Percentiles rank a stretch among this genome's conserved stretches.
Conservation (phyloP, 2,888 invertebrate species). For the Epirrita christyi region DNA sequence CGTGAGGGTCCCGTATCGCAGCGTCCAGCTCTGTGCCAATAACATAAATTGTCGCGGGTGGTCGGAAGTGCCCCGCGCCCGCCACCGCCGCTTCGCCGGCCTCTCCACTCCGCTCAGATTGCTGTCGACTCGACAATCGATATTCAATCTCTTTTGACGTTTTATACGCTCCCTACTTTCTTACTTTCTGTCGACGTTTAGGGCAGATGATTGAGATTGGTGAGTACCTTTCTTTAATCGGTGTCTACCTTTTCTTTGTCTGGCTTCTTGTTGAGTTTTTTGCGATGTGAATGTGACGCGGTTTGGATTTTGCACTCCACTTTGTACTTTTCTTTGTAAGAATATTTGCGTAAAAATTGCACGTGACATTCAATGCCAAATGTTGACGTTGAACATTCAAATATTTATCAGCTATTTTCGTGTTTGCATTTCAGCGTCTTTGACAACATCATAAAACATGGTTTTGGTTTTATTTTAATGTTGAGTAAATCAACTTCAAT, state of each 20-base stretch:
- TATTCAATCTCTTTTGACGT: conserved; percentile 84
- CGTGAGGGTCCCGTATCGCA: conserved; percentile 76
- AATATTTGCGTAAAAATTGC: conserved; percentile 26
- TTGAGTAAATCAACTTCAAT: conserved; percentile 2
- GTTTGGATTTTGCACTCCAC: conserved; percentile 11
- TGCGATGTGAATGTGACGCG: conserved; percentile 21
- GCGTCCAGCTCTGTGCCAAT: conserved; percentile 74
- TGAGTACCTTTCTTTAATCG: conserved; percentile 62
- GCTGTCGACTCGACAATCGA: conserved; percentile 81
- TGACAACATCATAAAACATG: conserved; percentile 24
- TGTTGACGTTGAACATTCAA: conserved; percentile 19
- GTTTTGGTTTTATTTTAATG: conserved; percentile 29
- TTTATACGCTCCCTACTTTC: conserved; percentile 76
- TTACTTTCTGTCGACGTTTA: conserved; percentile 78
- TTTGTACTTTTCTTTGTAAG: conserved; percentile 13
- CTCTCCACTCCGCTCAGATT: conserved; percentile 55
- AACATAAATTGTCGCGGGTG: conserved; percentile 82
- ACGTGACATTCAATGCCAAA: conserved; percentile 29
- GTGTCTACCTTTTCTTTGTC: conserved; percentile 54
- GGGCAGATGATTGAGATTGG: conserved; percentile 69
- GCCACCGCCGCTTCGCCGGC: conserved; percentile 33
- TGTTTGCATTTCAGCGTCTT: conserved; percentile 20
- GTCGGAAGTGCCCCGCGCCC: conserved; percentile 64
- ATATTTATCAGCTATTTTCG: conserved; percentile 24
- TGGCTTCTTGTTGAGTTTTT: conserved; percentile 34